Conservation (phyloP, 2,888 invertebrate genomes). For the Orchesellides sinensis region DNA sequence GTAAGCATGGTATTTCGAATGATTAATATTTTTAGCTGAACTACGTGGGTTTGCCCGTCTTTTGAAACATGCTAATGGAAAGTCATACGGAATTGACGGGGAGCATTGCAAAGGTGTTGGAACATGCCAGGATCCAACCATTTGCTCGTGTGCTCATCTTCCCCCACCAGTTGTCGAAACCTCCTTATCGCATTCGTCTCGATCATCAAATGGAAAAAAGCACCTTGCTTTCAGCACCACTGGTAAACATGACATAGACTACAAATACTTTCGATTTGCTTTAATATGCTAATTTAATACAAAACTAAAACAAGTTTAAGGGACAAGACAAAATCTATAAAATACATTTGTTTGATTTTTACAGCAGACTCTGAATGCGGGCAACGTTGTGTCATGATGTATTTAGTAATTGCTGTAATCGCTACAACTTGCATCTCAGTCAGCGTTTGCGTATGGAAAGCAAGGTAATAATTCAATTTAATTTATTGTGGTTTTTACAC, state of each 20-base stretch:
- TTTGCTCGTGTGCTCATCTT: constrained; percentile 78
- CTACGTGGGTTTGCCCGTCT: constrained; percentile 76
- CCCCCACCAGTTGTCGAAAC: constrained; percentile 27
- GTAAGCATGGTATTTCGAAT: neutral
- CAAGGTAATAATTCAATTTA: constrained; percentile 56
- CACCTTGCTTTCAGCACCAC: constrained; percentile 23
- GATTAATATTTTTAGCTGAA: constrained; percentile 75
- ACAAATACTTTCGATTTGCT: neutral
- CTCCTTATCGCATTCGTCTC: neutral
- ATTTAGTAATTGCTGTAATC: constrained; percentile 17
- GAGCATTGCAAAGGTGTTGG: constrained; percentile 79
- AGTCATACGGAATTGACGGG: constrained; percentile 77
- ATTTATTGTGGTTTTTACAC: neutral
- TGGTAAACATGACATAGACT: neutral
- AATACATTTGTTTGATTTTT: neutral
- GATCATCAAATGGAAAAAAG: neutral
- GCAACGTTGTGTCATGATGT: constrained; percentile 41
- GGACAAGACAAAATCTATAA: neutral
- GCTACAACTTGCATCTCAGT: constrained; percentile 31
- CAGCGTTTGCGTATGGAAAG: constrained; percentile 50
- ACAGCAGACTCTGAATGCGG: constrained; percentile 52
- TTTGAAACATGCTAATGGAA: constrained; percentile 36
- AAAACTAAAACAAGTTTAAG: no score
- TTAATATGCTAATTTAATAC: no score
- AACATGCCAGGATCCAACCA: constrained; percentile 77